Evolutionary conservation across 2,113 vertebrate genomes (phyloP).

Genomic region (Vidua macroura): DNA sequence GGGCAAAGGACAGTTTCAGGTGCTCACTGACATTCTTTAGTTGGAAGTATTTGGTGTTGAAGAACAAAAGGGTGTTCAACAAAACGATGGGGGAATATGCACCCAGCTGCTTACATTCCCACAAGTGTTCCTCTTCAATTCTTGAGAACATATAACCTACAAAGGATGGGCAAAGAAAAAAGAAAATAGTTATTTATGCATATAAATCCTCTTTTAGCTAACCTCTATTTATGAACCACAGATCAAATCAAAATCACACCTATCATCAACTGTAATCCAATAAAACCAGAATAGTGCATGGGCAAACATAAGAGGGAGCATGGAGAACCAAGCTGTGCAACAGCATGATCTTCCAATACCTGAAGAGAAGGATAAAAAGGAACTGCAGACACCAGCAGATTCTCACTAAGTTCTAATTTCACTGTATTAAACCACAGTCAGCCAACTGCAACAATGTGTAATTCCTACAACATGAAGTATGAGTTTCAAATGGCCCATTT

Average conservation of each 20-base stretch:
- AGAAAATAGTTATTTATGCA: not conserved
- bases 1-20: slow-evolving; percentile 91
- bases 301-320: not conserved
- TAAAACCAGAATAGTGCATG: not conserved
- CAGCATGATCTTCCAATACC: not conserved
- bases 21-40: slow-evolving; percentile 90
- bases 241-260: not conserved
- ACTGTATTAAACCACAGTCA: not conserved
- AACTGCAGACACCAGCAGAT: not conserved
- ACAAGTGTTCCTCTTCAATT: slow-evolving; percentile 94
- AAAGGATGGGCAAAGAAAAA: not conserved
- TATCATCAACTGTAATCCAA: not conserved
- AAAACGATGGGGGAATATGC: slow-evolving; percentile 96
- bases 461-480: not conserved
- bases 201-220: not conserved
- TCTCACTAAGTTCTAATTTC: not conserved
- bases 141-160: slow-evolving; percentile 92
- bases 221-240: not conserved
- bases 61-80: slow-evolving; percentile 95
- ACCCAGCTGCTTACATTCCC: slow-evolving; percentile 97
- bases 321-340: not conserved
- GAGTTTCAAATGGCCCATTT: not conserved
- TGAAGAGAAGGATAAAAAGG: not conserved
- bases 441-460: not conserved
- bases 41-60: slow-evolving; percentile 96